Evolutionary conservation across 2,888 invertebrate genomes (phyloP), one percentile per base, ranked within the genome.

Genomic region (Balanococcus diminutus): DNA sequence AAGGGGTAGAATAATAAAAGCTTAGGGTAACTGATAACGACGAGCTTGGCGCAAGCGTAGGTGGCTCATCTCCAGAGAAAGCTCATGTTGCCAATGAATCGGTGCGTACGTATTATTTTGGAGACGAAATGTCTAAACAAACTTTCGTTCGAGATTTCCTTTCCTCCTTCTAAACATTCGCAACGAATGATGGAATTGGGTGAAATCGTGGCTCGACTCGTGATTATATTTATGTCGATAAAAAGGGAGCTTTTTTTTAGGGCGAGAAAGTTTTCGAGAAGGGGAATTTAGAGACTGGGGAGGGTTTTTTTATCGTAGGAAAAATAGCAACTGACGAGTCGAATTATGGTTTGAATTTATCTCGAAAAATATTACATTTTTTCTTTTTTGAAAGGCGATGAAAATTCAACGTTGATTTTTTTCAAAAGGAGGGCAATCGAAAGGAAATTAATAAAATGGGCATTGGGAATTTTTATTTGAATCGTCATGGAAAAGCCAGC

Each of bases 1-100:
- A 61, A 72, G n/a, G 72, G 72, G 72, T 72, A 31, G 72, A 61
- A 61, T 72, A 72, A 72, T 32, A 31, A 32, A 28, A 72, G 72
- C 72, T 72, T 72, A n/a, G 72, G 72, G 72, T 72, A 11, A 32
- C 32, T 72, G 72, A 72, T 72, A 72, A 72, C 25, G 25, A 72
- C 25, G 25, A 72, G 61, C 61, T 28, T 72, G 16, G 72, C 72
- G 72, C 72, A 72, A 31, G 72, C 72, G 72, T 72, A 72, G n/a
- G 72, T 72, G 32, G n/a, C 28, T 22, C 67, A 19, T 67, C 28
- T 22, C 56, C 4, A 4, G 67, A n/a, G n/a, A n/a, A 16, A 72
- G 72, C 31, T 72, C 31, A 31, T 72, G n/a, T 31, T 31, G 25
- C 61, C 61, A 61, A 46, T 46, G 46, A 46, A n/a, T 61, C 61